Percentiles rank a stretch among this genome's conserved stretches.
Conservation (phyloP, 23 tunicate genomes). For the Phallusia fumigata region DNA sequence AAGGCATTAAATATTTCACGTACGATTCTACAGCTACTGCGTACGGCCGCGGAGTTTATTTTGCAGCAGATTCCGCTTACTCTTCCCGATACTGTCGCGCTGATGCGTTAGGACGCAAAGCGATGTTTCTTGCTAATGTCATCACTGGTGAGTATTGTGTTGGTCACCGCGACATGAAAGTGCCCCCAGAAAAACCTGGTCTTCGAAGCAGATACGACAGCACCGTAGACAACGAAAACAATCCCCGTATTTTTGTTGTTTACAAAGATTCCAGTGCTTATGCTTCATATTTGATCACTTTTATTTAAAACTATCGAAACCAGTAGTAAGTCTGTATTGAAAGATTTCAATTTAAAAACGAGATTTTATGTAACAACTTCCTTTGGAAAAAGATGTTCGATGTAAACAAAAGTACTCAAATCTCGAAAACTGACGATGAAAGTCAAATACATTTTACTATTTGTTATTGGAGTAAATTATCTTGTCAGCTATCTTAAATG, state of each 20-base stretch:
- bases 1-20: too few species aligned
- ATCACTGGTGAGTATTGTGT: constrained; percentile 10
- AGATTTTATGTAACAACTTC: too few species aligned
- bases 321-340: too few species aligned
- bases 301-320: too few species aligned
- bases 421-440: too few species aligned
- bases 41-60: constrained; percentile 13
- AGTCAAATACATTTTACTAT: too few species aligned
- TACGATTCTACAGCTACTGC: constrained; percentile 4
- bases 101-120: not conserved
- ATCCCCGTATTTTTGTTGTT: constrained; percentile 13
- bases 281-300: constrained; percentile 19
- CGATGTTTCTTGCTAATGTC: constrained; percentile 12
- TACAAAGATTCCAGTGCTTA: constrained; percentile 14
- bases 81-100: constrained; percentile 12
- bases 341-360: too few species aligned
- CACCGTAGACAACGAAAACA: not conserved
- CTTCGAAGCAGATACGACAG: not conserved
- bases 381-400: too few species aligned
- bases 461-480: too few species aligned
- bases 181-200: constrained; percentile 7
- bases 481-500: too few species aligned
- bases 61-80: constrained; percentile 14
- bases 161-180: not conserved
- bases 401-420: too few species aligned